These are phyloP conservation scores for Australoheros scitulus DNA, from an alignment of 2,113 vertebrate species.

Conservation along the genomic window DNA sequence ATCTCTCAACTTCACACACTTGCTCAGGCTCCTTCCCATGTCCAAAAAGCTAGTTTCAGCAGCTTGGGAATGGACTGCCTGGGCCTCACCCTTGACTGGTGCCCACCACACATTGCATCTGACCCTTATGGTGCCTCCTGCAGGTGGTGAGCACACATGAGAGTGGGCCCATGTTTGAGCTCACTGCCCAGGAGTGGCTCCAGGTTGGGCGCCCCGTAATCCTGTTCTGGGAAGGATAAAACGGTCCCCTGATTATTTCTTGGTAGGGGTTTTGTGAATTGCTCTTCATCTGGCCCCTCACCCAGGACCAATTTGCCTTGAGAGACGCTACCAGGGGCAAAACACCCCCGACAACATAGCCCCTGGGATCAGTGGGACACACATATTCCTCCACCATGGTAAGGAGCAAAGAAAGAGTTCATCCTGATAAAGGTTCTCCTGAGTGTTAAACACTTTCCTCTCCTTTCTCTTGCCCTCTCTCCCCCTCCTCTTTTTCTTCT, in stretches of 20 bases:
- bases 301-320: neutral
- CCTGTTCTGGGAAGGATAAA: neutral
- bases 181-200: neutral
- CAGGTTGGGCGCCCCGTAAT: neutral
- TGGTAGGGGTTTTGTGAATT: neutral
- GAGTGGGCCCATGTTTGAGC: neutral
- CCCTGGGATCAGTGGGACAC: neutral
- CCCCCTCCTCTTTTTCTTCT: neutral
- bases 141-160: neutral
- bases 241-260: neutral
- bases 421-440: slow-evolving; percentile 19
- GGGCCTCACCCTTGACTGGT: neutral
- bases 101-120: neutral
- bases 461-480: neutral
- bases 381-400: neutral
- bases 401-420: slow-evolving; percentile 15
- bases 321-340: neutral
- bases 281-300: neutral
- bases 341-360: neutral
- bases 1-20: neutral
- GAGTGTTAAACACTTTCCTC: slow-evolving; percentile 29
- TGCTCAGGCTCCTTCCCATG: neutral
- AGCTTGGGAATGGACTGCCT: neutral
- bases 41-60: neutral
- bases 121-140: neutral